Evolutionary conservation across 1,140 invertebrate genomes (phyloP), one percentile per base, ranked within the genome.

Genomic region (Stenopsyche tienmushanensis): DNA sequence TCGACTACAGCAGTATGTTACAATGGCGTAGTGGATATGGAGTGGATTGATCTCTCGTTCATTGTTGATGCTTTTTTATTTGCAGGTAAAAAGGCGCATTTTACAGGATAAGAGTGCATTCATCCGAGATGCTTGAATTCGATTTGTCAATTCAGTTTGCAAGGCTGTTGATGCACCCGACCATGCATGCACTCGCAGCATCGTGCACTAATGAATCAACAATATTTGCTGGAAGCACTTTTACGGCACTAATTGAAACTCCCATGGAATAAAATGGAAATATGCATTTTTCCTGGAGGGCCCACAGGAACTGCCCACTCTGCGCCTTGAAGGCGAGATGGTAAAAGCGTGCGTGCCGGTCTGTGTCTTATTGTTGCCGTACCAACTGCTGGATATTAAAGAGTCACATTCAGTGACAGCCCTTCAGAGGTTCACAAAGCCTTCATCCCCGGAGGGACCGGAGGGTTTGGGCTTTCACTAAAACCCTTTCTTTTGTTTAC

Each of bases 401-500:
- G 53, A 66, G 50, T 62, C 65, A 62, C 50, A 62, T 62, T 54
- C 65, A 54, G 57, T 62, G 65, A 55, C 57, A 9, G 50, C 57
- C 29, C 45, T 65, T 39, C 44, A 39, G 23, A 15, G 23, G 23
- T 17, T 47, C 25, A 53, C 65, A 60, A 39, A 66, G 55, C 54
- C 52, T 15, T 17, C 39, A 17, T 23, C 13, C 47, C 57, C 23
- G 47, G 24, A 47, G 26, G 62, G 55, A 39, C 25, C 8, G 20
- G 23, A 47, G 44, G 64, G 57, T 10, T 17, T 15, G 21, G 21
- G 44, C 24, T 62, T 47, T 66, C 65, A 42, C 64, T 20, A 8
- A 62, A 66, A 66, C 49, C 65, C 58, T 42, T 66, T 45, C 58
- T 59, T 62, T 66, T 66, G 65, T 66, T 66, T 63, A 23, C 18